Evolutionary conservation across 1,140 invertebrate genomes (phyloP).

Genomic region (Lordiphosa collinella): DNA sequence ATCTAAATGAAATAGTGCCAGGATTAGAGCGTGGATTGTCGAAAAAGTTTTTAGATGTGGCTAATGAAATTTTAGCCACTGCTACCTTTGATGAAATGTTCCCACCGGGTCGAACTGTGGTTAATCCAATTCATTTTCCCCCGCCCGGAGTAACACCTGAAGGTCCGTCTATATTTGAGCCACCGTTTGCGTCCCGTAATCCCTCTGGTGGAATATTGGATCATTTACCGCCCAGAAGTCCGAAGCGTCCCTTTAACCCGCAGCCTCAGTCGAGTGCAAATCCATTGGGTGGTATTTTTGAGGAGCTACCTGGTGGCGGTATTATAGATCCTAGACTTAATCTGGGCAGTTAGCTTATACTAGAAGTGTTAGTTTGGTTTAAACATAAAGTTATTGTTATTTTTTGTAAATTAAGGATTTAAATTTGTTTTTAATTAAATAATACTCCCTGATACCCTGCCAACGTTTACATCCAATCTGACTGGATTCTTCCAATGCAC

Average conservation of each 20-base stretch:
- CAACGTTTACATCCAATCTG: too few species aligned
- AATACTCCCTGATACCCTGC: too few species aligned
- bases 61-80: conserved; percentile 82
- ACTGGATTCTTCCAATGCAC: too few species aligned
- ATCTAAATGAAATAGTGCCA: conserved; percentile 83
- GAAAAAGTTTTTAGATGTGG: conserved; percentile 82
- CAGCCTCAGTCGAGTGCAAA: neutral
- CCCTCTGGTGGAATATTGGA: conserved; percentile 45
- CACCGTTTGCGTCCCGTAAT: conserved; percentile 20
- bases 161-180: conserved; percentile 51
- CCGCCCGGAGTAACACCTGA: neutral
- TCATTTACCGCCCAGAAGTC: conserved; percentile 29
- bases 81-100: conserved; percentile 79
- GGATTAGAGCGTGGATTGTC: conserved; percentile 82
- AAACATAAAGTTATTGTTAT: conserved; percentile 12
- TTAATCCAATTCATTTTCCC: conserved; percentile 50
- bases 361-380: neutral
- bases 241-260: conserved; percentile 1
- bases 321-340: conserved; percentile 39
- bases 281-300: conserved; percentile 32
- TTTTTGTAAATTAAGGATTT: neutral
- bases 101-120: conserved; percentile 50
- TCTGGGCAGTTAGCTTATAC: conserved; percentile 14
- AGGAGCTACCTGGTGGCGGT: conserved; percentile 18
- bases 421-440: neutral